phyloP scores from a whole-genome alignment of 2,113 vertebrate genomes.

The Saimiri boliviensis region DNA sequence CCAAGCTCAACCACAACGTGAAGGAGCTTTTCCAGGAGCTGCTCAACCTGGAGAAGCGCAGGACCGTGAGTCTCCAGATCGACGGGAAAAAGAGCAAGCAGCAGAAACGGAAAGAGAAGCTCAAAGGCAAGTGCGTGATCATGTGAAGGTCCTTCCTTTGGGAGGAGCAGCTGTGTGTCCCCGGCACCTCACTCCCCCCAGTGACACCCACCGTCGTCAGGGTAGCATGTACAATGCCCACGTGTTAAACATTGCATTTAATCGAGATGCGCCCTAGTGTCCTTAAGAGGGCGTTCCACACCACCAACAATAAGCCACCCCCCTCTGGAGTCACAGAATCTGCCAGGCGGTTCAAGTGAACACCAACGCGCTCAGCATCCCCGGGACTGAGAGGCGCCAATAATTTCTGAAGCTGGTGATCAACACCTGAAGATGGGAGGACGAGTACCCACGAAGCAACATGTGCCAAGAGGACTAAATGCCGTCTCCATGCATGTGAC shows the following conservation, averaged over 20 bases:
- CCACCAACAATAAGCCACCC: not conserved
- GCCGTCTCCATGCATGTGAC: not conserved
- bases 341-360: not conserved
- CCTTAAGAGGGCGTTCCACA: not conserved
- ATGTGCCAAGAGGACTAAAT: not conserved
- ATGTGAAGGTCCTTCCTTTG: conserved; percentile 80
- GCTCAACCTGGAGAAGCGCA: conserved; percentile 89
- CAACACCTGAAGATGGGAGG: fast-evolving
- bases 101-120: conserved; percentile 89
- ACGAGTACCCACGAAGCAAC: not conserved
- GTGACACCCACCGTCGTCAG: conserved; percentile 36
- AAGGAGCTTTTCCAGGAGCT: conserved; percentile 90
- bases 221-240: conserved; percentile 60
- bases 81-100: conserved; percentile 90
- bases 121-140: conserved; percentile 89
- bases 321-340: not conserved
- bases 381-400: not conserved
- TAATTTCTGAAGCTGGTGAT: not conserved
- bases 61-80: conserved; percentile 90
- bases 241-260: conserved; percentile 55
- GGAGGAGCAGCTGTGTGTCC: not conserved
- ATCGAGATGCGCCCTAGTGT: conserved; percentile 34
- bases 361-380: not conserved
- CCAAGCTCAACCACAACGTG: conserved; percentile 89
- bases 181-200: not conserved